A percentile compares a stretch with the other conserved stretches of the same genome.
These are phyloP conservation scores for Condylostylus longicornis DNA, from an alignment of 1,140 invertebrate species.

Conservation along the genomic window DNA sequence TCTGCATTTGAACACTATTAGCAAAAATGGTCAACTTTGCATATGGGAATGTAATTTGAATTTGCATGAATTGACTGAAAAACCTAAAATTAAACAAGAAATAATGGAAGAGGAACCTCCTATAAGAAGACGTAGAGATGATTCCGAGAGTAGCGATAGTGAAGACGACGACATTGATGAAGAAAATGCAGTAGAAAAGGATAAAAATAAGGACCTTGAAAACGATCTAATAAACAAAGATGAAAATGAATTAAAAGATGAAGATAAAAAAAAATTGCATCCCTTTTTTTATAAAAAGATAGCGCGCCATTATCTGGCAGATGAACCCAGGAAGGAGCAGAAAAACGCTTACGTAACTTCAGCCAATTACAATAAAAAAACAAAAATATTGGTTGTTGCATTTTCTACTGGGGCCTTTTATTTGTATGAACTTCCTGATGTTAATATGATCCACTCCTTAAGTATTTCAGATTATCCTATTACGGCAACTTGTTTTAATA, in stretches of 20 bases:
- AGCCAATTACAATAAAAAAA: conserved; percentile 61
- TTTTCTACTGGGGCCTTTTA: conserved; percentile 73
- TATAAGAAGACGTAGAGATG: conserved; percentile 19
- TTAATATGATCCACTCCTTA: conserved; percentile 81
- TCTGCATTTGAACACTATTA: conserved; percentile 64
- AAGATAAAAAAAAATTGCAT: conserved; percentile 28
- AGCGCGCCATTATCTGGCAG: conserved; percentile 53
- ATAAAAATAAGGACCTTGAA: conserved; percentile 33
- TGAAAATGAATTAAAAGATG: conserved; percentile 26
- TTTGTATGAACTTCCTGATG: conserved; percentile 83
- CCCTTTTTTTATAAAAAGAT: conserved; percentile 52
- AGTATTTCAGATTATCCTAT: conserved; percentile 70
- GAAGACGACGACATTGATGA: conserved; percentile 44
- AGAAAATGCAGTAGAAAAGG: conserved; percentile 37
- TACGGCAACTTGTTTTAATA: conserved; percentile 65
- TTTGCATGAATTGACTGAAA: no score
- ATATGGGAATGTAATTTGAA: conserved; percentile 74
- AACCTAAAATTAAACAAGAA: no score
- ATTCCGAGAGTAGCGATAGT: conserved; percentile 9
- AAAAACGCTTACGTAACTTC: conserved; percentile 50
- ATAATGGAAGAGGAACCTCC: conserved; percentile 20
- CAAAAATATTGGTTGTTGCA: conserved; percentile 63
- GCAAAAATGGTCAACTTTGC: conserved; percentile 55
- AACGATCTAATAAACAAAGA: conserved; percentile 32
- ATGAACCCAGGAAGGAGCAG: conserved; percentile 47